These are phyloP conservation scores for Ostrea edulis DNA, from an alignment of 1,140 invertebrate species.

Conservation along the genomic window DNA sequence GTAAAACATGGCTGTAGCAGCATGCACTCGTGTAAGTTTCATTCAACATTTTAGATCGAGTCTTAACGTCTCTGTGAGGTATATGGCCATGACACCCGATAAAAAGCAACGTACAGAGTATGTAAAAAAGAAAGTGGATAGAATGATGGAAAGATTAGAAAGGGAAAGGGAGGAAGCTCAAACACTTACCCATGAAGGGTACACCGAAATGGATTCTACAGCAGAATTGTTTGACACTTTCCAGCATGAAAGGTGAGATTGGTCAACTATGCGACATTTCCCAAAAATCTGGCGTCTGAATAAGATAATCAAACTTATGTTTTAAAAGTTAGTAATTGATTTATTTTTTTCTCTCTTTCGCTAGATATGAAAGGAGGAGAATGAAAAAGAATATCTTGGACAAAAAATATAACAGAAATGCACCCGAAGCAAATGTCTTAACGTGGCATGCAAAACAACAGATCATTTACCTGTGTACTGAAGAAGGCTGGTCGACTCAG, in stretches of 20 bases:
- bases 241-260: background rate
- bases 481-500: slow-evolving; percentile 87
- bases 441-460: slow-evolving; percentile 91
- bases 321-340: background rate
- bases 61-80: background rate
- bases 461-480: slow-evolving; percentile 86
- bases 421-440: slow-evolving; percentile 85
- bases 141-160: background rate
- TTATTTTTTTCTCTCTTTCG: background rate
- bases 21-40: background rate
- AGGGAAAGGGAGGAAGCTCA: background rate
- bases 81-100: background rate
- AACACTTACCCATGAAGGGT: background rate
- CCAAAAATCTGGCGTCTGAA: too few species aligned
- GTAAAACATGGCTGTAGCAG: background rate
- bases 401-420: slow-evolving; percentile 87
- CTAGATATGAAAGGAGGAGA: background rate
- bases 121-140: background rate
- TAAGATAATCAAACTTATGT: too few species aligned
- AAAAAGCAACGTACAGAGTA: background rate
- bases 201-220: background rate
- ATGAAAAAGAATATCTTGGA: background rate
- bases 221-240: background rate
- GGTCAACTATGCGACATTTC: too few species aligned
- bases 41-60: background rate